Evolutionary conservation across 1,140 invertebrate genomes (phyloP), one percentile per base, ranked within the genome.

Genomic region (Drosophila watanabei): DNA sequence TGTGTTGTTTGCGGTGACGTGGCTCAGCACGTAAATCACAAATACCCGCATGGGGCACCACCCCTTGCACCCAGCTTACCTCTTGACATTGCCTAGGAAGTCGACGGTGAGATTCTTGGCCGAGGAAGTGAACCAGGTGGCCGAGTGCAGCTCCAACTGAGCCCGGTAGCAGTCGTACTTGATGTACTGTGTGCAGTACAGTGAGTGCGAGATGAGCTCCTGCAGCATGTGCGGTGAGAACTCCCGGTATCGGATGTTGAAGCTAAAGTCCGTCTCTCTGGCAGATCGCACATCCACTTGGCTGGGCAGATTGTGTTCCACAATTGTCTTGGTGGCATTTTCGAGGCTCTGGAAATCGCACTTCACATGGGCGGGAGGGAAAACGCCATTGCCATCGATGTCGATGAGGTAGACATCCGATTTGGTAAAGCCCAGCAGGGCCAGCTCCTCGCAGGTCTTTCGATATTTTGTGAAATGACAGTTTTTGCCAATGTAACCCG

Each of bases 91-190:
- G 39, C 97, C 97, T 58, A 98, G 95, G 82, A 96, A 97, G 93
- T 97, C 97, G 4, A 98, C 96, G 18, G 96, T 96, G 37, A 95
- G 93, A 94, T 96, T 95, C 62, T 95, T 95, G 33, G 95, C 96
- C 5, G 97, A 98, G 43, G 96, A 97, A 64, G 96, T 95, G 90
- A 99, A 98, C 97, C 97, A 98, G 0, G 98, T 98, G 14, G 97
- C 96, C 43, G 97, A 97, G 82, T 98, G 97, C 20, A 98, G 93
- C 70, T 98, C 97, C 56, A 98, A 93, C 16, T 97, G 97, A 10
- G 97, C 97, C 93, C 97, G 97, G 82, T 97, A 97, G 83, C 98
- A 99, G 75, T 98, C 97, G 87, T 98, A 99, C 86, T 97, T 97
- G 30, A 99, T 96, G 79, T 97, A 96, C 92, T 99, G 98, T 61